A percentile compares a stretch with the other conserved stretches of the same genome.
Evolutionary conservation across 2,888 invertebrate genomes (phyloP).

Genomic region (Acrocera orbiculus): DNA sequence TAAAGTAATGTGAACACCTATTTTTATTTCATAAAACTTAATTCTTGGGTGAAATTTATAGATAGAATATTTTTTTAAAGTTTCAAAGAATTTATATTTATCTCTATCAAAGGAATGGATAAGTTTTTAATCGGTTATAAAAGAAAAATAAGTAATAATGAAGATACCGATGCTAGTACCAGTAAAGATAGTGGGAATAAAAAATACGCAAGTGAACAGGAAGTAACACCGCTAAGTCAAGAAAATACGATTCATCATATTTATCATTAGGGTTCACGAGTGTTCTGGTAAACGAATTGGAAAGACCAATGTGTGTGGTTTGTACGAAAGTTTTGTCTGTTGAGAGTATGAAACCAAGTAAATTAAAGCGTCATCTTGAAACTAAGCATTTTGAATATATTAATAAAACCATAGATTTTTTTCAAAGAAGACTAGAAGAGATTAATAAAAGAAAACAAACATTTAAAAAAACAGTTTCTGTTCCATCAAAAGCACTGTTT

Average conservation of each 20-base stretch:
- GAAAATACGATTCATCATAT: conserved; percentile 10
- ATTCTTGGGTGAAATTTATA: conserved; percentile 6
- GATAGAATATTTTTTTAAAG: conserved; percentile 5
- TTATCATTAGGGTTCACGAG: conserved; percentile 10
- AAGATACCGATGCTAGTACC: conserved; percentile 8
- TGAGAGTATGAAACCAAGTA: conserved; percentile 11
- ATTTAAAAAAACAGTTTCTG: conserved; percentile 11
- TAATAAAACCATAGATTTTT: conserved; percentile 11
- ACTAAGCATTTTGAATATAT: conserved; percentile 11
- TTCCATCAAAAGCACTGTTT: conserved; percentile 10
- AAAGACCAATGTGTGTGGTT: conserved; percentile 11
- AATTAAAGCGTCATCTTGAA: conserved; percentile 11
- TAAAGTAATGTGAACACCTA: no score
- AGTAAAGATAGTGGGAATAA: conserved; percentile 7
- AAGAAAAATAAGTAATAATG: conserved; percentile 11
- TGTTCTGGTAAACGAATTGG: conserved; percentile 7
- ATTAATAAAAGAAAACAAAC: conserved; percentile 9
- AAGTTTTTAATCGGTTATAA: conserved; percentile 12
- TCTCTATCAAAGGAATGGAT: conserved; percentile 8
- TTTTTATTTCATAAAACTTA: conserved; percentile 7
- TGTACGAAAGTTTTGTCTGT: conserved; percentile 9
- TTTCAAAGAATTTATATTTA: conserved; percentile 9
- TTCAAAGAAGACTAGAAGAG: conserved; percentile 11
- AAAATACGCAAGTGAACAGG: conserved; percentile 7
- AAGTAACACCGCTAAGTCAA: conserved; percentile 6